Percentiles rank a stretch among this genome's conserved stretches.
Evolutionary conservation across 2,113 vertebrate species (phyloP).

Genomic region (Scomber colias): DNA sequence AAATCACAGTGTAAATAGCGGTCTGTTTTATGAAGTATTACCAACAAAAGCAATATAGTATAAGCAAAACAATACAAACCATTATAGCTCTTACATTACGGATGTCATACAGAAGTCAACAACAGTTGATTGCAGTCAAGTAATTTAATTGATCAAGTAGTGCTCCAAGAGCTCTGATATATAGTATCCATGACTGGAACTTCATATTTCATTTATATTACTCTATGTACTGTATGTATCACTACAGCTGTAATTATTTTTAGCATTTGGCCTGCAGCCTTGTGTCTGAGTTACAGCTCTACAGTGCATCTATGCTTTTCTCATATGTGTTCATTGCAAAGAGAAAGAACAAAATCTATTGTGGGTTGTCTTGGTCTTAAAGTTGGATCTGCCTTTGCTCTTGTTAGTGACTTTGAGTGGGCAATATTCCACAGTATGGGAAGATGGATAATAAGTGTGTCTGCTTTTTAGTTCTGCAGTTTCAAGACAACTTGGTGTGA

Average conservation of each 20-base stretch:
- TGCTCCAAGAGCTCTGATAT: background rate
- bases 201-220: background rate
- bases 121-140: background rate
- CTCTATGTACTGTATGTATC: background rate
- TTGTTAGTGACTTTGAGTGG: slow-evolving; percentile 64
- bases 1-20: no score
- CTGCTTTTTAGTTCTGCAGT: slow-evolving; percentile 59
- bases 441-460: slow-evolving; percentile 66
- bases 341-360: slow-evolving; percentile 22
- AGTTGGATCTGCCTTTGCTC: slow-evolving; percentile 55
- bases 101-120: background rate
- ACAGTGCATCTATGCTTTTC: slow-evolving; percentile 9
- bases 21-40: no score
- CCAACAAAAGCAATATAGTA: background rate
- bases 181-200: background rate
- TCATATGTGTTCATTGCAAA: slow-evolving; percentile 31
- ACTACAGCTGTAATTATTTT: slow-evolving; percentile 31
- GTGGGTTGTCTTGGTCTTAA: slow-evolving; percentile 34
- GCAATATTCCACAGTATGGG: slow-evolving; percentile 39
- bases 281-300: slow-evolving; percentile 14
- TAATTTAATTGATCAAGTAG: background rate
- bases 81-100: background rate
- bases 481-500: slow-evolving; percentile 68
- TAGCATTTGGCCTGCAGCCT: slow-evolving; percentile 8
- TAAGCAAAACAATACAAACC: background rate